Conservation (phyloP, 2,113 vertebrate genomes). For the Rhegmatorhina hoffmannsi region DNA sequence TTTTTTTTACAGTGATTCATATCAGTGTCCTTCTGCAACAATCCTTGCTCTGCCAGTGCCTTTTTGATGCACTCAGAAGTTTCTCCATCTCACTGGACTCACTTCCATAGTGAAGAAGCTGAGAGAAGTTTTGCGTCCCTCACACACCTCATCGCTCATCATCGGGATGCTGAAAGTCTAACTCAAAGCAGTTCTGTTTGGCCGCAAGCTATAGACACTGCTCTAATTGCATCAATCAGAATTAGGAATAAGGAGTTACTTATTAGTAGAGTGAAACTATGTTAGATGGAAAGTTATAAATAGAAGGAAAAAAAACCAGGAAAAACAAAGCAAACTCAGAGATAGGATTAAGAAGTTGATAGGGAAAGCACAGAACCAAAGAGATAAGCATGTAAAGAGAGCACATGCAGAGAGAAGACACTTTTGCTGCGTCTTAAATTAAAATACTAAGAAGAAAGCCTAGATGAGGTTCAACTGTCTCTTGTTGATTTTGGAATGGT, state of each 20-base stretch:
- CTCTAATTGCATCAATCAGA: neutral
- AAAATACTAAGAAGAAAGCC: too few relatives aligned
- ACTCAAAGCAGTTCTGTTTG: neutral
- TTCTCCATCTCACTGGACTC: neutral
- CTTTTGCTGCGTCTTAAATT: too few relatives aligned
- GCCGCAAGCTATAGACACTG: neutral
- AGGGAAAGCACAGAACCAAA: too few relatives aligned
- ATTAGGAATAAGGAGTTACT: neutral
- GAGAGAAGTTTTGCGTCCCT: neutral
- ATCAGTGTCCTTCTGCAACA: neutral
- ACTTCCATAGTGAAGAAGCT: neutral
- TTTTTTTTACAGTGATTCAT: too few relatives aligned
- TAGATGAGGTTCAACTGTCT: too few relatives aligned
- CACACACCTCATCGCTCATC: neutral
- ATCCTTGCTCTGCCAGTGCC: neutral
- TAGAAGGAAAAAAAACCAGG: neutral
- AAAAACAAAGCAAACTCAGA: too few relatives aligned
- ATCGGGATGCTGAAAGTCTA: neutral
- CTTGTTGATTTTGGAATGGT: too few relatives aligned
- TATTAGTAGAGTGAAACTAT: neutral
- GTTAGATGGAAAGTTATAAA: neutral
- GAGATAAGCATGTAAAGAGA: too few relatives aligned
- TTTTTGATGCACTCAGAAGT: neutral
- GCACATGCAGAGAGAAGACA: too few relatives aligned
- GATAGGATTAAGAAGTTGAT: too few relatives aligned